Conservation (phyloP, 2,113 vertebrate species). For the Sylvia atricapilla region DNA sequence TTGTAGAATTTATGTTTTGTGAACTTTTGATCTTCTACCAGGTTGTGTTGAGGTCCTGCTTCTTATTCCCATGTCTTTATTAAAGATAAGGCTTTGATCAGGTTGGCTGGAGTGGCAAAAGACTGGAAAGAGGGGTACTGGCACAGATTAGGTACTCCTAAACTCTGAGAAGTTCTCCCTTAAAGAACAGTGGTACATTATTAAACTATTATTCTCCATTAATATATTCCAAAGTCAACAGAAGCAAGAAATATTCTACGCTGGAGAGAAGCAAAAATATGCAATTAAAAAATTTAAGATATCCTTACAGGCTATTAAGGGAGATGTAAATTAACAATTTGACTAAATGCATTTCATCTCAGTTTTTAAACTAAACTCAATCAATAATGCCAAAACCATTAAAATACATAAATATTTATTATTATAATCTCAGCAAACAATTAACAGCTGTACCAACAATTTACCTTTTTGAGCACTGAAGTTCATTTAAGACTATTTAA, state of each 20-base stretch:
- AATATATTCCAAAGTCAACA: background rate
- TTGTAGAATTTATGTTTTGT: background rate
- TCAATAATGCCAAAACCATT: background rate
- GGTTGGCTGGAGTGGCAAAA: background rate
- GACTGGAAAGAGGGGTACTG: background rate
- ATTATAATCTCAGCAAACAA: background rate
- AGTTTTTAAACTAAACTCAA: background rate
- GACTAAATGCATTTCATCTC: background rate
- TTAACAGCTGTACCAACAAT: background rate
- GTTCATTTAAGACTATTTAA: background rate
- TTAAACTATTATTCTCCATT: background rate
- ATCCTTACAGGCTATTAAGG: background rate
- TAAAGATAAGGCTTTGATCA: background rate
- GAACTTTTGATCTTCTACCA: background rate
- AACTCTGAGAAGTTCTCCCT: background rate
- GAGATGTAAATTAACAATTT: background rate
- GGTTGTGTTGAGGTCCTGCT: background rate
- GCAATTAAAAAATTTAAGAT: background rate
- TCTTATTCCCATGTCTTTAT: background rate
- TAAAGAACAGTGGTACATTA: background rate
- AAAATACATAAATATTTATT: background rate
- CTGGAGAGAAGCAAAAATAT: background rate
- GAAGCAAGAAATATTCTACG: background rate
- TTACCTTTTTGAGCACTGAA: background rate
- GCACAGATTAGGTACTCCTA: background rate